Evolutionary conservation across 2,797 vertebrate species (phyloP), one percentile per base, ranked within the genome.

Genomic region (Etheostoma nigrum): DNA sequence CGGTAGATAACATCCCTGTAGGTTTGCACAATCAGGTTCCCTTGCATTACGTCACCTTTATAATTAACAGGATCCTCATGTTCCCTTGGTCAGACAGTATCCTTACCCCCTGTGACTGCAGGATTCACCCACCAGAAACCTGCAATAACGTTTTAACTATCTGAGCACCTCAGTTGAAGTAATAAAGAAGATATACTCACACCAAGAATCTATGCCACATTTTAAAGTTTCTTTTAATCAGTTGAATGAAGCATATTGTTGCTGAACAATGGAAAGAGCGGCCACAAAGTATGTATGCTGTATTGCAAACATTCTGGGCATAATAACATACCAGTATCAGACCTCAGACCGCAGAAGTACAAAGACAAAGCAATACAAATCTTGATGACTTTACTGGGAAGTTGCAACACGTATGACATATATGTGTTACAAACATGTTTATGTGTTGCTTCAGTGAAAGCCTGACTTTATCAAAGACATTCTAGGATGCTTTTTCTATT

Each of bases 21-120:
- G 85, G 78, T 82, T 80, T 85, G 80, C 84, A 70, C 85, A 86
- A 78, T 85, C 88, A 91, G 75, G 84, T 89, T 87, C 77, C 88
- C 86, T 84, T 69, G 52, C 81, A 81, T 91, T 89, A 87, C 84
- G 89, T 91, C 93, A 91, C 85, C 82, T 91, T 91, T 88, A 89
- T 93, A 88, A 90, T 90, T 85, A 93, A 86, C 84, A 67, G 88
- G 92, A 90, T 93, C 94, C 93, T 88, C 79, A 65, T 94, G 93
- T 94, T 95, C 94, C 82, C 74, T 87, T 86, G 82, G 78, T 90
- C 76, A 75, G 84, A 86, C 85, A 60, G 71, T 81, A 69, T 86
- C 85, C 65, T 82, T 81, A 45, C 40, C 81, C 76, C 78, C 69
- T 70, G 63, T 76, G 69, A 82, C 70, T 83, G 70, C 71, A 63